phyloP scores from a whole-genome alignment of 2,888 invertebrate genomes.

The Perizoma flavofasciatum region DNA sequence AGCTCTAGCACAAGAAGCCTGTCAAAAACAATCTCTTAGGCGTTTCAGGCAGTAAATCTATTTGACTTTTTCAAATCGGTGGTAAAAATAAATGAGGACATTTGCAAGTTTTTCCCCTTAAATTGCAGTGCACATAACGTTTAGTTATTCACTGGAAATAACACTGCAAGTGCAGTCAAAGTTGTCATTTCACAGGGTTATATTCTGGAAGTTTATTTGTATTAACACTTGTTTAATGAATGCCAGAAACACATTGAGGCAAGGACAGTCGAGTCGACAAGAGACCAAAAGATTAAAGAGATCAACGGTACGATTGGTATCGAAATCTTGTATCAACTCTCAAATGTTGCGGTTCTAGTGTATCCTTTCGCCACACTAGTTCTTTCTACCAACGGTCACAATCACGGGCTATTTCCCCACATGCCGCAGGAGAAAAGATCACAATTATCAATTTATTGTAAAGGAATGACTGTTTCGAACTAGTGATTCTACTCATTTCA shows the following conservation, averaged over 20 bases:
- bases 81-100: constrained; percentile 9
- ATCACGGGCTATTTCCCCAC: too few relatives aligned
- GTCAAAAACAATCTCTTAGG: constrained; percentile 7
- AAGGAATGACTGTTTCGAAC: too few relatives aligned
- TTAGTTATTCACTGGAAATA: background rate
- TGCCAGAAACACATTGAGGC: constrained; percentile 60
- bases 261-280: constrained; percentile 42
- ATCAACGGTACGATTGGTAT: too few relatives aligned
- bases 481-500: too few relatives aligned
- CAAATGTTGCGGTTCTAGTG: too few relatives aligned
- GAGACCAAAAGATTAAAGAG: constrained; percentile 15
- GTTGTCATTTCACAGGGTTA: background rate
- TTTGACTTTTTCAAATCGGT: constrained; percentile 20
- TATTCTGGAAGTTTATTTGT: too few relatives aligned
- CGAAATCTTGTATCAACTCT: background rate
- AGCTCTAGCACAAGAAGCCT: constrained; percentile 15
- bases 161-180: background rate
- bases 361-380: too few relatives aligned
- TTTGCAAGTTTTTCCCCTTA: background rate
- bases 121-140: background rate
- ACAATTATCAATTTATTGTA: too few relatives aligned
- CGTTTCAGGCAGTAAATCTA: too few relatives aligned
- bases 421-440: too few relatives aligned
- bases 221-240: constrained; percentile 21
- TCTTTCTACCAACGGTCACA: too few relatives aligned